These are phyloP conservation scores for Elaphurus davidianus DNA, from an alignment of 2,113 vertebrate species.

Conservation along the genomic window DNA sequence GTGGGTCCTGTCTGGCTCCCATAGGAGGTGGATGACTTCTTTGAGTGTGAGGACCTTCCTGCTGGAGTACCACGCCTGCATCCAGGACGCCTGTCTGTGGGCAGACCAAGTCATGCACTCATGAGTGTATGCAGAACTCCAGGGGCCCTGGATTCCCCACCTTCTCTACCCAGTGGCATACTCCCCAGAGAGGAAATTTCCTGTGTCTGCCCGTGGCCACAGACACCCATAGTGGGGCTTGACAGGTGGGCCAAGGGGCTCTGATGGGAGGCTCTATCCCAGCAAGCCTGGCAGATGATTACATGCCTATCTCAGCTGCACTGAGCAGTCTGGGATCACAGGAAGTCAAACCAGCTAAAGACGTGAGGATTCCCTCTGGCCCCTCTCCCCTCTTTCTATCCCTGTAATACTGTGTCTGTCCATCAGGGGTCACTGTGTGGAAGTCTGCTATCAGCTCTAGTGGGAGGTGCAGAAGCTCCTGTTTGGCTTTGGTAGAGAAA, in stretches of 20 bases:
- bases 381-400: not conserved
- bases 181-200: not conserved
- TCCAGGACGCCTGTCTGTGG: constrained; percentile 49
- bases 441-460: too few species aligned
- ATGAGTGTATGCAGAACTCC: constrained; percentile 13
- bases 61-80: constrained; percentile 51
- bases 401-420: not conserved
- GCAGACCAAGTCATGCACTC: constrained; percentile 38
- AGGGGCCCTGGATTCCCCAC: not conserved
- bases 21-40: constrained; percentile 70
- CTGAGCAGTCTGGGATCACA: constrained; percentile 50
- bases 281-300: constrained; percentile 57
- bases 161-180: not conserved
- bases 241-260: not conserved
- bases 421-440: not conserved
- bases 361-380: not conserved
- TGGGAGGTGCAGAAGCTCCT: not conserved
- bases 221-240: not conserved
- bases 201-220: not conserved
- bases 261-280: not conserved
- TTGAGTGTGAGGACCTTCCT: constrained; percentile 65
- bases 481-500: not conserved
- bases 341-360: constrained; percentile 53
- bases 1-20: not conserved
- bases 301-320: constrained; percentile 47